Base-by-base conservation (phyloP, 2,797 vertebrate species). In the Pampus argenteus region DNA sequence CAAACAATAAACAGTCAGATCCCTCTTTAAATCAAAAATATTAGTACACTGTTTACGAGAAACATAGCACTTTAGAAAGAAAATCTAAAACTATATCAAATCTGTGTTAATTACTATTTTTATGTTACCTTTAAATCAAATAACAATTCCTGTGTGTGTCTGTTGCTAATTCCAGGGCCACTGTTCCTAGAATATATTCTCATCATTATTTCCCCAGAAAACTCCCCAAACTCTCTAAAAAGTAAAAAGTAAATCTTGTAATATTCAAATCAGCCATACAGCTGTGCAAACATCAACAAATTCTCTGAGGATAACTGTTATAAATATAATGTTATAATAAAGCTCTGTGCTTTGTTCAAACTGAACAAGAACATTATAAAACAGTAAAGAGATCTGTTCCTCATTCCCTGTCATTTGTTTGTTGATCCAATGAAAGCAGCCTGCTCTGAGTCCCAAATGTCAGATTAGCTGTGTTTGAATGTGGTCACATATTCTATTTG, bases 391-490 rank as follows among this genome's bases (percentile, higher is more conserved):
- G 9, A 71, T 59, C 49, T 2, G 8, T 64, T 68, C n/a, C 54
- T 75, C 42, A 48, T 62, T 79, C 36, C 42, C 45, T 66, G 29
- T 71, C 45, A 72, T 47, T 66, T 25, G 11, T 72, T 76, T 76
- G 71, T 74, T 85, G 84, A 77, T 83, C 80, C 70, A 75, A 23
- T 0, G 38, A 75, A 78, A 84, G 67, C 48, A 56, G 52, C 58
- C 59, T 36, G 71, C 60, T 74, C 49, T 17, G 54, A 84, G 44
- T 81, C 79, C 81, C 75, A 58, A 66, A 38, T 2, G 60, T 26
- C 69, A 84, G 83, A 86, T 90, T 83, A 87, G 67, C 54, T 74
- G 63, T 86, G 85, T 87, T 90, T 84, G 84, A 84, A 76, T 62
- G 65, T 57, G 34, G 78, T 88, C 84, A 82, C 89, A n/a, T n/a